These are phyloP conservation scores for Sarotherodon lohbergeri DNA, from an alignment of 2,113 vertebrate species.

Conservation along the genomic window DNA sequence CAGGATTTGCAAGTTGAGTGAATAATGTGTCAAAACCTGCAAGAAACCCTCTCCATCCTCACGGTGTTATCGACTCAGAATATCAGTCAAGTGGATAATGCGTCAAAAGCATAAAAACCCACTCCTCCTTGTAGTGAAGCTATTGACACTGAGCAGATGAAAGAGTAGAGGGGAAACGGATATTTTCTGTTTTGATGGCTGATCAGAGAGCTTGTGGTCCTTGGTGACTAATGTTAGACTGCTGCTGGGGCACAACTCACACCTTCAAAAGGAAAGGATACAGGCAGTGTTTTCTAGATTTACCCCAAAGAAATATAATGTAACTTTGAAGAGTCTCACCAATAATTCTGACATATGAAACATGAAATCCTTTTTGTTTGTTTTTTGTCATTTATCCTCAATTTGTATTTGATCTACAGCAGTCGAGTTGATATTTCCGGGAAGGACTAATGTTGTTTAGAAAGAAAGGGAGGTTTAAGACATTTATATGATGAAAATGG, in stretches of 20 bases:
- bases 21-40: slow-evolving; percentile 57
- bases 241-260: not conserved
- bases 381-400: not conserved
- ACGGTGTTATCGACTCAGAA: slow-evolving; percentile 45
- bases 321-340: not conserved
- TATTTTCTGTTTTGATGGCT: slow-evolving; percentile 57
- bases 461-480: not conserved
- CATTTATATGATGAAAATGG: not conserved
- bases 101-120: slow-evolving; percentile 34
- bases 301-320: not conserved
- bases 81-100: slow-evolving; percentile 61
- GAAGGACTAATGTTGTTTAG: not conserved
- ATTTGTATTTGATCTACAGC: not conserved
- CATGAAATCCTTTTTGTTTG: not conserved
- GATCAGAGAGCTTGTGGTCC: slow-evolving; percentile 49
- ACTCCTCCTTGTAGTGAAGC: slow-evolving; percentile 3
- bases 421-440: not conserved
- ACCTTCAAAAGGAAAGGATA: not conserved
- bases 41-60: slow-evolving; percentile 23
- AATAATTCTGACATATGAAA: not conserved
- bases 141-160: slow-evolving; percentile 40
- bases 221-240: slow-evolving; percentile 17
- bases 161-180: not conserved
- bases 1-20: slow-evolving; percentile 66
- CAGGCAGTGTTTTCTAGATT: not conserved